phyloP scores from a whole-genome alignment of 1,140 invertebrate species.

The Parapsyche elsis region DNA sequence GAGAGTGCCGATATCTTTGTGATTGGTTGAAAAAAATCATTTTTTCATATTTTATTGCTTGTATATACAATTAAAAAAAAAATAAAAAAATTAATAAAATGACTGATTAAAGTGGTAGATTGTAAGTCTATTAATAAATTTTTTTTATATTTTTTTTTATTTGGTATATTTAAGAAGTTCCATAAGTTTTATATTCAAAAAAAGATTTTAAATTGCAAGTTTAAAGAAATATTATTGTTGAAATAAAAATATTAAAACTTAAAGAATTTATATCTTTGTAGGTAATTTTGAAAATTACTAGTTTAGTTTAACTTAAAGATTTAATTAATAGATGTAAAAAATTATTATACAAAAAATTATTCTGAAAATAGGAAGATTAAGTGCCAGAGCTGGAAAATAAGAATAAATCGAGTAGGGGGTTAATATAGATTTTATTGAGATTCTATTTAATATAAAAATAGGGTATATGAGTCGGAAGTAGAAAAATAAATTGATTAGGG shows the following conservation, averaged over 20 bases:
- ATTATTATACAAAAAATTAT: constrained; percentile 56
- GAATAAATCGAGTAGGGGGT: neutral
- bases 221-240: constrained; percentile 66
- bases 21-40: constrained; percentile 77
- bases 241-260: constrained; percentile 63
- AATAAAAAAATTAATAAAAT: constrained; percentile 67
- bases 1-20: constrained; percentile 81
- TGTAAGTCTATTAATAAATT: constrained; percentile 70
- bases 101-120: constrained; percentile 69
- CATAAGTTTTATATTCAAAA: constrained; percentile 65
- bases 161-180: constrained; percentile 50
- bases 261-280: constrained; percentile 64
- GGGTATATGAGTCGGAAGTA: constrained; percentile 64
- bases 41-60: constrained; percentile 61
- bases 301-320: constrained; percentile 70
- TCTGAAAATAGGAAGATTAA: constrained; percentile 59
- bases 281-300: constrained; percentile 71
- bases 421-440: constrained; percentile 60
- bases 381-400: neutral
- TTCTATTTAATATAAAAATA: constrained; percentile 61
- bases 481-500: constrained; percentile 65
- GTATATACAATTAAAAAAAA: too few species aligned
- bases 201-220: constrained; percentile 69
- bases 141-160: constrained; percentile 62
- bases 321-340: constrained; percentile 58